Evolutionary conservation across 2,113 vertebrate species (phyloP).

Genomic region (Lota lota): DNA sequence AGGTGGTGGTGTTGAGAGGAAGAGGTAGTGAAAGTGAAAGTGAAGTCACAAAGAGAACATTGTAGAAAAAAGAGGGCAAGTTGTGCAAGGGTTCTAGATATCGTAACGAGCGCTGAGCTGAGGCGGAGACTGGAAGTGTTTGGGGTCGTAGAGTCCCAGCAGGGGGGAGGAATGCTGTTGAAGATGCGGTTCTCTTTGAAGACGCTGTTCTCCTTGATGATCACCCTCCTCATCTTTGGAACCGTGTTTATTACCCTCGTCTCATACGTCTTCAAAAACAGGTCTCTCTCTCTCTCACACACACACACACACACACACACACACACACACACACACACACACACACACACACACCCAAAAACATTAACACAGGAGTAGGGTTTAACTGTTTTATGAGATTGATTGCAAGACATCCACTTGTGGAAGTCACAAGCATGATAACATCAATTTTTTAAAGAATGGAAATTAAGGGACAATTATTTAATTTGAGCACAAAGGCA

Average conservation of each 20-base stretch:
- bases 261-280: constrained; percentile 43
- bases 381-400: no score
- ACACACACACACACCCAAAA: no score
- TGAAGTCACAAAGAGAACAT: no score
- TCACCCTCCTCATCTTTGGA: constrained; percentile 46
- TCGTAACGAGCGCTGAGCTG: background rate
- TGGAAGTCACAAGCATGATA: no score
- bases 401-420: no score
- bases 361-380: no score
- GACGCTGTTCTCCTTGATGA: constrained; percentile 32
- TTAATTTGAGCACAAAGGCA: no score
- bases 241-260: constrained; percentile 48
- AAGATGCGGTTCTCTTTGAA: constrained; percentile 39
- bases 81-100: no score
- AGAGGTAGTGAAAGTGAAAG: background rate
- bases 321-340: no score
- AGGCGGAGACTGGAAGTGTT: background rate
- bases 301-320: no score
- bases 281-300: constrained; percentile 27
- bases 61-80: background rate
- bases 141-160: background rate
- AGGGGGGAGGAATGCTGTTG: constrained; percentile 20
- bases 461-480: no score
- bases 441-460: background rate
- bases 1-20: background rate